Evolutionary conservation across 2,888 invertebrate genomes (phyloP), one percentile per base, ranked within the genome.

Genomic region (Nezara viridula): DNA sequence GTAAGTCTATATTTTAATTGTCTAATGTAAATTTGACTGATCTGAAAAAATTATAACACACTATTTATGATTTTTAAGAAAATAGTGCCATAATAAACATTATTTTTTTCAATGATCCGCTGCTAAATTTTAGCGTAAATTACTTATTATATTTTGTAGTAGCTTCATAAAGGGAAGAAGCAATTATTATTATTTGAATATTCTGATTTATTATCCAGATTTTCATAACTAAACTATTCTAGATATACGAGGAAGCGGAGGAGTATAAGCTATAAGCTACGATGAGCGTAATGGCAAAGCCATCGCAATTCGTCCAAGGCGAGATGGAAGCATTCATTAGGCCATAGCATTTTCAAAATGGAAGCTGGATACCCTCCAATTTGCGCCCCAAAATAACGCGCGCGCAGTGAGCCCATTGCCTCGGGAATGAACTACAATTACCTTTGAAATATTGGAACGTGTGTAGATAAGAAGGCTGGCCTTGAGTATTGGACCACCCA

Each of bases 401-500:
- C 14, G 32, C 66, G 44, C 81, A 14, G n/a, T n/a, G 44, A 81
- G 44, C n/a, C 44, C n/a, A 81, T 44, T 81, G n/a, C 44, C 12
- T 12, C n/a, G 12, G 44, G 44, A 81, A 81, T 81, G 81, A 44
- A 81, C 81, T 44, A n/a, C 81, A 81, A 81, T 81, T 81, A 81
- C 81, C 40, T 44, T 44, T 32, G 81, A 40, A 81, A 81, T 44
- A 44, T 81, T 47, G 81, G 81, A 81, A 81, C 81, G 81, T 44
- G 81, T 81, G 81, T 47, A n/a, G 81, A 81, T 47, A 81, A 81
- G 40, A 81, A 77, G 77, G 24, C 19, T 12, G 40, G 40, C 81
- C 81, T 81, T 81, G 81, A n/a, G 81, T n/a, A 47, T 37, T 14
- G 44, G 81, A 81, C 81, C 81, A 81, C 81, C 81, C 81, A 81